Conservation (phyloP, 2,113 vertebrate species). For the Cyprinodon variegatus region DNA sequence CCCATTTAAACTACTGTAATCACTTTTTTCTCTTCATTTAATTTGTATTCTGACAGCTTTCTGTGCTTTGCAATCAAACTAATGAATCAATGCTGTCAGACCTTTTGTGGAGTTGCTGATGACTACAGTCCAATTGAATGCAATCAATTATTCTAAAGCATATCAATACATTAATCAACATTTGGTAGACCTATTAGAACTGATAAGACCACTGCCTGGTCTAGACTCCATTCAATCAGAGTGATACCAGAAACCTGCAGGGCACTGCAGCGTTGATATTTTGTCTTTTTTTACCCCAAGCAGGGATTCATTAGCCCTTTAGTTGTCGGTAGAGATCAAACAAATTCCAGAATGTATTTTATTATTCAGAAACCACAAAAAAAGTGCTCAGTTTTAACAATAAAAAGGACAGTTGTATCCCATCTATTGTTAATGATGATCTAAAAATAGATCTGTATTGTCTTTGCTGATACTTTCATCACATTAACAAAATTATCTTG, state of each 20-base stretch:
- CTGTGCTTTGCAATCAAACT: conserved; percentile 18
- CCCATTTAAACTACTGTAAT: conserved; percentile 15
- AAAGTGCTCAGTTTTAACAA: not conserved
- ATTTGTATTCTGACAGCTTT: conserved; percentile 31
- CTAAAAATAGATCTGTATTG: not conserved
- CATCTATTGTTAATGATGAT: not conserved
- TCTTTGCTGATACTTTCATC: not conserved
- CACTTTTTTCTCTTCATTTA: conserved; percentile 16
- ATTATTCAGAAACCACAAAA: not conserved
- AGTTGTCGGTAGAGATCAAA: conserved; percentile 27
- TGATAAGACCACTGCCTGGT: conserved; percentile 36
- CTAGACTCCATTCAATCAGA: conserved; percentile 42
- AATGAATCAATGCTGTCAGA: conserved; percentile 42
- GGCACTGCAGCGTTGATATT: conserved; percentile 33
- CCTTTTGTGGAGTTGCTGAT: conserved; percentile 46
- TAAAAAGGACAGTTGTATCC: not conserved
- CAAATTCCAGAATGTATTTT: not conserved
- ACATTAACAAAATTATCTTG: not conserved
- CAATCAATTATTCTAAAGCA: conserved; percentile 45
- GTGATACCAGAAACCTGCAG: conserved; percentile 14
- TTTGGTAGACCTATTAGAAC: conserved; percentile 41
- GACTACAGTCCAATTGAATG: conserved; percentile 40
- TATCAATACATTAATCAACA: conserved; percentile 59
- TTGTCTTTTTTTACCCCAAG: conserved; percentile 35
- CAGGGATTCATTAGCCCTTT: conserved; percentile 11